phyloP scores from a whole-genome alignment of 2,888 invertebrate genomes.

The Lepidocyrtinus sp. region DNA sequence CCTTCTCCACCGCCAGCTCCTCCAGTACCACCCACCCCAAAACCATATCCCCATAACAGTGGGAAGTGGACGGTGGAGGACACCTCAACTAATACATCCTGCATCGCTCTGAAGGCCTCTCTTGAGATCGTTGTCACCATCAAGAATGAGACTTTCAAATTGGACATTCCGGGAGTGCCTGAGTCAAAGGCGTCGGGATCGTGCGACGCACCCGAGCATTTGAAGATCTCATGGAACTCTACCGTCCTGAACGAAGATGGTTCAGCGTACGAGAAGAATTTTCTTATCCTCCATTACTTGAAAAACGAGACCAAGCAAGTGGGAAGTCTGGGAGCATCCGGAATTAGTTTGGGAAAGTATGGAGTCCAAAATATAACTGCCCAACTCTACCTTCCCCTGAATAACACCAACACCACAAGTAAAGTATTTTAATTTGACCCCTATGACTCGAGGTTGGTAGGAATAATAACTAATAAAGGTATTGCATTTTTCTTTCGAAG shows the following conservation, averaged over 20 bases:
- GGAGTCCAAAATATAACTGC: conserved; percentile 42
- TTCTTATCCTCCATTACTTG: conserved; percentile 73
- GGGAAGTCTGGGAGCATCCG: neutral
- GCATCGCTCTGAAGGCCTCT: conserved; percentile 80
- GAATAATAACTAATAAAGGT: no score
- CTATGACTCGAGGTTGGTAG: conserved; percentile 18
- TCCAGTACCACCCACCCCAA: conserved; percentile 67
- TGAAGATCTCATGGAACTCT: conserved; percentile 73
- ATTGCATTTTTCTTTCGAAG: conserved; percentile 70
- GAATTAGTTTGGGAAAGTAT: conserved; percentile 53
- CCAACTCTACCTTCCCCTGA: conserved; percentile 4
- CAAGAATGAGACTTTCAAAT: conserved; percentile 34
- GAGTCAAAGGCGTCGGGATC: conserved; percentile 72
- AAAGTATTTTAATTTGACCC: neutral
- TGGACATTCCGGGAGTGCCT: conserved; percentile 61
- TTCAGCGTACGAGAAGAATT: conserved; percentile 39
- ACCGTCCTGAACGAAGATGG: conserved; percentile 68
- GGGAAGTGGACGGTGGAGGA: conserved; percentile 75
- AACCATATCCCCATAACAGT: conserved; percentile 71
- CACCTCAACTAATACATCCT: conserved; percentile 75
- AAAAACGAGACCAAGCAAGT: conserved; percentile 57
- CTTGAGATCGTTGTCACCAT: conserved; percentile 77
- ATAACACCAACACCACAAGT: conserved; percentile 9
- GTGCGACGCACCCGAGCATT: conserved; percentile 73
- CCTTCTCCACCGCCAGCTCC: conserved; percentile 50